phyloP scores from a whole-genome alignment of 2,113 vertebrate species.

The Misgurnus mizolepis region DNA sequence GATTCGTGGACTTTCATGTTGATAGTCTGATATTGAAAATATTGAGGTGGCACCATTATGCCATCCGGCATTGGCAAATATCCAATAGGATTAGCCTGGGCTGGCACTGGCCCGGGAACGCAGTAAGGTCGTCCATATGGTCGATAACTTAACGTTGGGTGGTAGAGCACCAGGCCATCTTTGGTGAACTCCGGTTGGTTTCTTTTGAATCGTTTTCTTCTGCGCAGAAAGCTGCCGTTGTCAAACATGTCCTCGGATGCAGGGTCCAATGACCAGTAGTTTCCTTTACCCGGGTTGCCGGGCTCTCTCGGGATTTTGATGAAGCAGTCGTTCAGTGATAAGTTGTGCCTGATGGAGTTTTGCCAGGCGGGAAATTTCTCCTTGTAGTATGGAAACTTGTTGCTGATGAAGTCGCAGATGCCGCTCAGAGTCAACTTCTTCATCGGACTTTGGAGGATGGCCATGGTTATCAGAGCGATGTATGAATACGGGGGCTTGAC shows the following conservation, averaged over 20 bases:
- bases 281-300: constrained; percentile 93
- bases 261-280: constrained; percentile 92
- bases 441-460: constrained; percentile 86
- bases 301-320: constrained; percentile 94
- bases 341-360: constrained; percentile 95
- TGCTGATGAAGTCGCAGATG: constrained; percentile 92
- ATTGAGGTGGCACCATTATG: constrained; percentile 57
- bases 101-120: constrained; percentile 61
- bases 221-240: constrained; percentile 87
- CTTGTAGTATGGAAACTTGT: constrained; percentile 87
- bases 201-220: constrained; percentile 90
- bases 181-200: constrained; percentile 69
- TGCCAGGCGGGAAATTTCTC: constrained; percentile 92
- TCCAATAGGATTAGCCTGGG: constrained; percentile 61
- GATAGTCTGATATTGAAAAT: constrained; percentile 59
- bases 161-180: constrained; percentile 72
- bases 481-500: constrained; percentile 89
- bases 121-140: constrained; percentile 71
- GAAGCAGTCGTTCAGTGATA: constrained; percentile 97
- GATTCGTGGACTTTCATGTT: constrained; percentile 52
- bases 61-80: constrained; percentile 69
- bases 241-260: constrained; percentile 91
- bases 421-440: constrained; percentile 86
- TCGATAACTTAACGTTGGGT: constrained; percentile 65
- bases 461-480: constrained; percentile 93